Evolutionary conservation across 2,888 invertebrate species (phyloP), one percentile per base, ranked within the genome.

Genomic region (Pherbina coryleti): DNA sequence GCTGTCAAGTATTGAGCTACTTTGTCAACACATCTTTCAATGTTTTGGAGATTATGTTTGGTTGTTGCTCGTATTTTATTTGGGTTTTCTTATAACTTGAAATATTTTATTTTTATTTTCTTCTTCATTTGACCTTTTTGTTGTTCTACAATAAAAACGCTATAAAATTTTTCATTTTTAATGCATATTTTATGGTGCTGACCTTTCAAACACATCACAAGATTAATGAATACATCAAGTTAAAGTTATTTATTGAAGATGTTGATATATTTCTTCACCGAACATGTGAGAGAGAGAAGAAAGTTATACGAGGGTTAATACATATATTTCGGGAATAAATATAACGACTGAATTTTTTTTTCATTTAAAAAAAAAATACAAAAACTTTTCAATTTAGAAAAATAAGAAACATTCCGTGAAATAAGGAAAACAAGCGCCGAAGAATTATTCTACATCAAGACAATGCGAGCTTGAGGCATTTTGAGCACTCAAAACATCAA

Each of bases 91-190:
- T 55, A n/a, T 14, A 55, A 7, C n/a, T 25, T 60, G 28, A n/a
- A n/a, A n/a, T 60, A 5, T 22, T 60, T 28, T 60, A 14, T 60
- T 60, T 7, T 60, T 28, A 2, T 22, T 28, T 25, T 60, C 17
- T 22, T 4, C 3, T 25, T 5, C 11, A 25, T 60, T 60, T 60
- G 17, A 37, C 37, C n/a, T 14, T 5, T 34, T 67, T 64, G 64
- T 64, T 64, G n/a, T 67, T 67, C n/a, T 37, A 37, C 44, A 67
- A 69, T 69, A 69, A 49, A 69, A 69, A 28, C 2, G 28, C 51
- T n/a, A 51, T 69, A 69, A 69, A 69, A 69, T 28, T 22, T 69
- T 28, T 49, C 22, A 37, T 25, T 69, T 69, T 69, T 69, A 51
- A 69, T 69, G 69, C 22, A 11, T 14, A 34, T 49, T n/a, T 69